Conservation (phyloP, 2,113 vertebrate species). For the Panthera tigris region DNA sequence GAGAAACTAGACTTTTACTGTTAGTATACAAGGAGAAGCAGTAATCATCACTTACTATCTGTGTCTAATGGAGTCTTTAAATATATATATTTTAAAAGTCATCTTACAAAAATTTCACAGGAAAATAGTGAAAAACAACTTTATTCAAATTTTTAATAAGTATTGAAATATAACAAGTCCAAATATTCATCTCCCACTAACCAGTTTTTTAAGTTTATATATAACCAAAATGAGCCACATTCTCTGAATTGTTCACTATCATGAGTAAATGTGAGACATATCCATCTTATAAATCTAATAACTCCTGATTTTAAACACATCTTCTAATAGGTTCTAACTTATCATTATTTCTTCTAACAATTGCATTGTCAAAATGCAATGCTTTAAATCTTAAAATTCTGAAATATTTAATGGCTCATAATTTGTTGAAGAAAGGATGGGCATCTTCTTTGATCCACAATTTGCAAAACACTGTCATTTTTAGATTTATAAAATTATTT, state of each 20-base stretch:
- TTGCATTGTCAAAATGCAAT: background rate
- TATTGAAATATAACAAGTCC: slow-evolving; percentile 13
- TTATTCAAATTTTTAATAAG: background rate
- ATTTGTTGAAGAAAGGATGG: background rate
- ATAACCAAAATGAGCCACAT: background rate
- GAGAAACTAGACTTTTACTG: background rate
- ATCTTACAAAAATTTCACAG: background rate
- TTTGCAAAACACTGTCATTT: slow-evolving; percentile 29
- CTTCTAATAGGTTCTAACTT: background rate
- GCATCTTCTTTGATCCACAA: background rate
- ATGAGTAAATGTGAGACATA: background rate
- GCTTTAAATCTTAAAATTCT: background rate
- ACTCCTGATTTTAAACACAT: background rate
- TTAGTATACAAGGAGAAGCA: background rate
- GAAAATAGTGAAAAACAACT: background rate
- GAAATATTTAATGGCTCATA: background rate
- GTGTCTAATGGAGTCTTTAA: background rate
- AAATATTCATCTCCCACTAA: background rate
- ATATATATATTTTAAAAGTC: background rate
- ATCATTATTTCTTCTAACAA: background rate
- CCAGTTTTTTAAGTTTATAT: slow-evolving; percentile 23
- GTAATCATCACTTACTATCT: background rate
- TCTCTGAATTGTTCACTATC: background rate
- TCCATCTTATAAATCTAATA: background rate
- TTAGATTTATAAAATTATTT: background rate